Base-by-base conservation (phyloP, 2,888 invertebrate genomes). In the Cenopis cana region DNA sequence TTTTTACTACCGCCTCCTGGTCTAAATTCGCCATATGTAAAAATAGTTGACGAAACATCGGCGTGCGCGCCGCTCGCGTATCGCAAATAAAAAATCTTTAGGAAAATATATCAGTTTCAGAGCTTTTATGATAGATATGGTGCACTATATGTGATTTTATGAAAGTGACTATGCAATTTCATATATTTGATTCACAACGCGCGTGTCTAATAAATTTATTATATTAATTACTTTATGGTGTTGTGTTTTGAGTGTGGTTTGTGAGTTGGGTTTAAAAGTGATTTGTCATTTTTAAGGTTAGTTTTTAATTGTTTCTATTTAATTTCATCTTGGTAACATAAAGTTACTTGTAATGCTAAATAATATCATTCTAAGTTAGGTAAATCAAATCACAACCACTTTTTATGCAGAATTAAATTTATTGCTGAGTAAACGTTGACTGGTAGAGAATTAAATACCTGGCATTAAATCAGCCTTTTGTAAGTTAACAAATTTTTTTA, bases 41-140 rank as follows among this genome's bases (percentile, higher is more conserved):
- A 89, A 88, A 89, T 88, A 89, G 86, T 85, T 78, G 70, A 55
- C 29, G 57, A 18, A 62, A 20, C 66, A 29, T 24, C 41, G 41
- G 1, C 70, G 65, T 18, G 20, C 33, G 70, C 46, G 62, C 33
- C 68, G 50, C 33, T n/a, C 55, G 55, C 10, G 46, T 29, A 41
- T 10, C 11, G 6, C 9, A 5, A 12, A 29, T 6, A 20, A 6
- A 38, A 12, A 36, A 18, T 0, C 0, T n/a, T 55, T 55, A 8
- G 0, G 14, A 57, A 10, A 41, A 24, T 9, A 41, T 59, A 59
- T 9, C 14, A 14, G 8, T n/a, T 17, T 36, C 29, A 9, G 29
- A 9, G 55, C n/a, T 33, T 33, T 56, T 4, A 46, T 46, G n/a
- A 8, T n/a, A n/a, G 5, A n/a, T n/a, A 46, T n/a, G 2, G n/a